A percentile compares a stretch with the other conserved stretches of the same genome.
Evolutionary conservation across 2,888 invertebrate species (phyloP).

Genomic region (Augiades crinisus): DNA sequence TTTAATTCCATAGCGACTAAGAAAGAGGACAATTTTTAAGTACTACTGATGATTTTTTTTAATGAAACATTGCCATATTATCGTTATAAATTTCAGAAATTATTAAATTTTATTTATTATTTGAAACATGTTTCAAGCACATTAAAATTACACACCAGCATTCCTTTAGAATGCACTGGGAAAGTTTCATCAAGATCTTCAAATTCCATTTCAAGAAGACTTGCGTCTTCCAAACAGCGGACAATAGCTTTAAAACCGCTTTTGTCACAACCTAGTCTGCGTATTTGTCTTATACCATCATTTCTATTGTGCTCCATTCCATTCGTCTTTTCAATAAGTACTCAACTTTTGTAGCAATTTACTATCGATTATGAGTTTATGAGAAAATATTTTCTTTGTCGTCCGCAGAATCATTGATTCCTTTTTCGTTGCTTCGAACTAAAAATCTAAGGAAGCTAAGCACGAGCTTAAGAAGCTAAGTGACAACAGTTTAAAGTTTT

Average conservation of each 20-base stretch:
- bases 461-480: no score
- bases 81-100: no score
- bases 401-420: background rate
- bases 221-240: slow-evolving; percentile 17
- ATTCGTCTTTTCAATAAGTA: slow-evolving; percentile 21
- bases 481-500: no score
- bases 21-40: no score
- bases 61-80: no score
- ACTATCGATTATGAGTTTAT: slow-evolving; percentile 14
- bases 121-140: no score
- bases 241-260: slow-evolving; percentile 21
- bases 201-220: slow-evolving; percentile 20
- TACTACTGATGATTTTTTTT: no score
- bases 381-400: slow-evolving; percentile 3
- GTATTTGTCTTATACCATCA: slow-evolving; percentile 23
- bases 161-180: slow-evolving; percentile 4
- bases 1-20: no score
- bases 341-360: slow-evolving; percentile 21
- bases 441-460: background rate
- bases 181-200: slow-evolving; percentile 20
- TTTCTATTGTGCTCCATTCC: slow-evolving; percentile 15
- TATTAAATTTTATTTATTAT: no score
- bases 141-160: no score
- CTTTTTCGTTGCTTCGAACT: slow-evolving; percentile 2
- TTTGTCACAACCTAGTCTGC: slow-evolving; percentile 24